Conservation (phyloP, 2,888 invertebrate species). For the Gibbula magus region DNA sequence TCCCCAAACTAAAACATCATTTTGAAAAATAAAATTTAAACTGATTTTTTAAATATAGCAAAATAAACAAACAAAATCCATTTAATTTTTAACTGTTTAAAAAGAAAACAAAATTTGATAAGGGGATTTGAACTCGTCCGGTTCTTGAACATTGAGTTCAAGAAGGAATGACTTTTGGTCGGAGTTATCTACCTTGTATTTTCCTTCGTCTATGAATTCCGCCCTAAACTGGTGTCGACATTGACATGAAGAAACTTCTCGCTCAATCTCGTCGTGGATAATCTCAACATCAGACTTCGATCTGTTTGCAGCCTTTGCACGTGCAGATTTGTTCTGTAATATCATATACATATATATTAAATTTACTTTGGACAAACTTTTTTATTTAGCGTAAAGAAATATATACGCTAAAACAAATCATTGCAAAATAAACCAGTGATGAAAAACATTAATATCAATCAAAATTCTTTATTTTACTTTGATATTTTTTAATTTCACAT, state of each 20-base stretch:
- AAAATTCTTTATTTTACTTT: no score
- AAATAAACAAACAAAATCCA: not conserved
- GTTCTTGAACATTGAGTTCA: no score
- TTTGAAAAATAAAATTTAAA: not conserved
- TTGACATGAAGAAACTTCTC: conserved; percentile 72
- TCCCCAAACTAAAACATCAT: not conserved
- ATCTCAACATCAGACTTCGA: conserved; percentile 66
- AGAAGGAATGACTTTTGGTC: no score
- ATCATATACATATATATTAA: no score
- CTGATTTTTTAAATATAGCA: not conserved
- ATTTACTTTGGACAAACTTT: no score
- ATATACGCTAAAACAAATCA: not conserved
- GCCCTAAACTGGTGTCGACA: conserved; percentile 71
- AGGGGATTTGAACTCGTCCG: not conserved
- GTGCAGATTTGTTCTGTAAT: conserved; percentile 49
- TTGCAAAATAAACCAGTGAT: not conserved
- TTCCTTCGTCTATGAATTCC: conserved; percentile 71
- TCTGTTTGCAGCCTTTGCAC: conserved; percentile 15
- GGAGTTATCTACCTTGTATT: conserved; percentile 69
- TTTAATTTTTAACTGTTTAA: not conserved
- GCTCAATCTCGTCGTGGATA: conserved; percentile 74
- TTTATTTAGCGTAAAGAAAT: no score
- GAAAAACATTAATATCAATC: no score
- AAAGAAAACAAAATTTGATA: not conserved
- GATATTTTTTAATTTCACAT: no score